Conservation (phyloP, 2,797 vertebrate species). For the Thripadectes ignobilis region DNA sequence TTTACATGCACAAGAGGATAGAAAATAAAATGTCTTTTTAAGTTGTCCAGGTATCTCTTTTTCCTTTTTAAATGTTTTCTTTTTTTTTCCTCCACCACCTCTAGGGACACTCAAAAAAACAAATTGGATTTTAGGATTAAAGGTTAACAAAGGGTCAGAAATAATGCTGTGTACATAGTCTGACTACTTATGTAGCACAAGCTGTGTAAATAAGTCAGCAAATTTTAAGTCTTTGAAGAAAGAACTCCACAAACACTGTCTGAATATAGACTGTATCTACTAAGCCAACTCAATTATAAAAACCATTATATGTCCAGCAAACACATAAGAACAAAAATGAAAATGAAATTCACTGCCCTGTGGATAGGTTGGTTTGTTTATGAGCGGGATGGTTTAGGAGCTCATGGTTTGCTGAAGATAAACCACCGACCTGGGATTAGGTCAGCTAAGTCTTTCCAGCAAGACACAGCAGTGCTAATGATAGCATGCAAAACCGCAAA, state of each 20-base stretch:
- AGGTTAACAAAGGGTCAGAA: neutral
- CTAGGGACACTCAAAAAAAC: neutral
- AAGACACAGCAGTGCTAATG: neutral
- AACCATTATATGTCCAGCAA: neutral
- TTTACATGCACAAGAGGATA: neutral
- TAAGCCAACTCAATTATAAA: neutral
- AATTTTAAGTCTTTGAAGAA: neutral
- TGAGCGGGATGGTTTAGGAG: fast-evolving
- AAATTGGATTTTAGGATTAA: constrained; percentile 32
- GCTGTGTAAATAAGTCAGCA: constrained; percentile 8
- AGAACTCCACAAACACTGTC: neutral
- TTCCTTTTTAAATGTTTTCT: neutral
- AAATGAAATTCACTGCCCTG: neutral
- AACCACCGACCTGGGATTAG: neutral
- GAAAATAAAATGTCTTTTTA: neutral
- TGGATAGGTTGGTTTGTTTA: neutral
- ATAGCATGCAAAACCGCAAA: too few species aligned
- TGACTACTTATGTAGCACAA: neutral
- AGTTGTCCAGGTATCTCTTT: neutral
- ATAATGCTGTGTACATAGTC: neutral
- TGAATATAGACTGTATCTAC: neutral
- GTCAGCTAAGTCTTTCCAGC: too few species aligned
- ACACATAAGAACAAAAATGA: neutral
- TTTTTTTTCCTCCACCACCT: neutral
- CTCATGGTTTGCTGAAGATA: neutral